phyloP scores from a whole-genome alignment of 2,797 vertebrate genomes.

The Microchirus variegatus region DNA sequence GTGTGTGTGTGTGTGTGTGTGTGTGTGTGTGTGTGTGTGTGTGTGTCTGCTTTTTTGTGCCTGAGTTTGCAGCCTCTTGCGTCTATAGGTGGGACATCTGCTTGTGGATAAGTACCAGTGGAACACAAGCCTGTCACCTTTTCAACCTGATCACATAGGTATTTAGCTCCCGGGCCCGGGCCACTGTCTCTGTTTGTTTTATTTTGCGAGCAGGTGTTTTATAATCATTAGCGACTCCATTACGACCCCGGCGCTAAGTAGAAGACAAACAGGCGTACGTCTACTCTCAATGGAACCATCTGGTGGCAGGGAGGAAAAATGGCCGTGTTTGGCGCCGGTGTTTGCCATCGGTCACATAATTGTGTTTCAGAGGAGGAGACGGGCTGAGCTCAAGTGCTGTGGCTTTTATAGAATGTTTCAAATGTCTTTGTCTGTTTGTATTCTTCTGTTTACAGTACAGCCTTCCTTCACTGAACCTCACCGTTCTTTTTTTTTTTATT shows the following conservation, averaged over 20 bases:
- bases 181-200: conserved; percentile 82
- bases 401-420: conserved; percentile 68
- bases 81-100: conserved; percentile 77
- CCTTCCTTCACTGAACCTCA: conserved; percentile 39
- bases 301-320: conserved; percentile 78
- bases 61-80: conserved; percentile 52
- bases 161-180: conserved; percentile 75
- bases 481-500: conserved; percentile 36
- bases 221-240: conserved; percentile 80
- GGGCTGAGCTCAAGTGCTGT: conserved; percentile 51
- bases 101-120: conserved; percentile 63
- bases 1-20: conserved; percentile 14
- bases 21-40: conserved; percentile 17
- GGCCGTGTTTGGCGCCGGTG: conserved; percentile 71
- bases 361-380: conserved; percentile 29
- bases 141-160: conserved; percentile 80
- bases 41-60: conserved; percentile 36
- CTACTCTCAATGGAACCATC: conserved; percentile 81
- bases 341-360: conserved; percentile 67
- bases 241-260: conserved; percentile 75
- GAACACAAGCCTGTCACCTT: conserved; percentile 63
- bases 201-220: conserved; percentile 85
- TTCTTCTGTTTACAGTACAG: conserved; percentile 44
- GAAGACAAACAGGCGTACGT: conserved; percentile 80
- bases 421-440: conserved; percentile 68